These are phyloP conservation scores for Uria lomvia DNA, from an alignment of 2,113 vertebrate species.

Conservation along the genomic window DNA sequence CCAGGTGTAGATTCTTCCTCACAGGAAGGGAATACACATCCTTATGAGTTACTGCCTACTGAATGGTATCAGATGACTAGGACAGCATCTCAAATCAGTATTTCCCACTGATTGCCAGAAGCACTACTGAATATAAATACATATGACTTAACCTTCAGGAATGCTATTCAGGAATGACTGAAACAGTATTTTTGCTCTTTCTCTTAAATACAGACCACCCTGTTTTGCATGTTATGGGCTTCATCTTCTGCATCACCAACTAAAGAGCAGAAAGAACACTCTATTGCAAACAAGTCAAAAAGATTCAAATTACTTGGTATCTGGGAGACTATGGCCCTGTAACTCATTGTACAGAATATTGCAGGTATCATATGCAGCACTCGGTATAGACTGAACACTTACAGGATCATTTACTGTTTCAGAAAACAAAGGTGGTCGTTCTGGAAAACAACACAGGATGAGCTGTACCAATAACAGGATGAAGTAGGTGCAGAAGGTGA, in stretches of 20 bases:
- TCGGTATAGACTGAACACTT: constrained; percentile 56
- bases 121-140: background rate
- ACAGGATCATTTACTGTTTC: constrained; percentile 83
- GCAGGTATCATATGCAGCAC: background rate
- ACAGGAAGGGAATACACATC: background rate
- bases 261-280: background rate
- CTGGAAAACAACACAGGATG: constrained; percentile 84
- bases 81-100: background rate
- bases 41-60: background rate
- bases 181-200: background rate
- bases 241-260: background rate
- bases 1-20: background rate
- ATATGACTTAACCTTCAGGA: background rate
- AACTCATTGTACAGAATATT: background rate
- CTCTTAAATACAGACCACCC: background rate
- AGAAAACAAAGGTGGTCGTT: constrained; percentile 87
- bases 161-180: background rate
- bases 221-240: background rate
- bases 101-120: background rate
- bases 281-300: background rate
- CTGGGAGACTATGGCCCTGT: background rate
- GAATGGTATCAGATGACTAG: background rate
- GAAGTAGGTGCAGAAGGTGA: constrained; percentile 88
- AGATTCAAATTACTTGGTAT: background rate
- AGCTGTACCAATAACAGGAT: constrained; percentile 81